Evolutionary conservation across 2,888 invertebrate species (phyloP).

Genomic region (Sepiola atlantica): DNA sequence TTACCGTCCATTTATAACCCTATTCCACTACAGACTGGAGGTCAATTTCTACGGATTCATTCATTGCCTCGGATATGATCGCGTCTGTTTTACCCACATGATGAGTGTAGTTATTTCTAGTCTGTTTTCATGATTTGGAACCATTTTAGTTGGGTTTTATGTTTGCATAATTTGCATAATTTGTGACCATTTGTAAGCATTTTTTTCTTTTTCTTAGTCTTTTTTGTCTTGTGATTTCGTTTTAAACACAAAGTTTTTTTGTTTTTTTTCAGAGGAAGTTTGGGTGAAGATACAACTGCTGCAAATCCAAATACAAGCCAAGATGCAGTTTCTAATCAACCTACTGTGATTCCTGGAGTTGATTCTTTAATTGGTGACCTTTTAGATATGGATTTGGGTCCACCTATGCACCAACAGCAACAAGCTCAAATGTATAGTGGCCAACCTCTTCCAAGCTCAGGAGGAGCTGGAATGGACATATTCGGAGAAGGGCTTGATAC

Average conservation of each 20-base stretch:
- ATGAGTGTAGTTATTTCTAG: too few species aligned
- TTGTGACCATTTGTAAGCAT: too few species aligned
- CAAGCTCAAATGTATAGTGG: constrained; percentile 70
- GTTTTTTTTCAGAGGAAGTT: constrained; percentile 52
- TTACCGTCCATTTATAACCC: too few species aligned
- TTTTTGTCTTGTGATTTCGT: background rate
- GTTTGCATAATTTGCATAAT: too few species aligned
- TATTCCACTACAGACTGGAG: too few species aligned
- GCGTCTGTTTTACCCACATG: too few species aligned
- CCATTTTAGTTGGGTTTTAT: too few species aligned
- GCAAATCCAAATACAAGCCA: background rate
- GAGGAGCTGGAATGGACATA: constrained; percentile 82
- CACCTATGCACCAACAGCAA: constrained; percentile 73
- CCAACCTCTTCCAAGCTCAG: constrained; percentile 74
- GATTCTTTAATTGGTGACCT: constrained; percentile 97
- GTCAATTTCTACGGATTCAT: too few species aligned
- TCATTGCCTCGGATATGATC: too few species aligned
- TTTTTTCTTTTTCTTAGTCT: background rate
- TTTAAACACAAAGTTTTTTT: too few species aligned
- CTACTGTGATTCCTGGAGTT: constrained; percentile 82
- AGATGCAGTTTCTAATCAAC: constrained; percentile 68
- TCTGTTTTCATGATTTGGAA: too few species aligned
- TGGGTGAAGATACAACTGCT: constrained; percentile 24
- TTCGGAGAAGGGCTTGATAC: constrained; percentile 90
- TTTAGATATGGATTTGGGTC: constrained; percentile 94